Evolutionary conservation across 2,888 invertebrate species (phyloP).

Genomic region (Gnatocerus cornutus): DNA sequence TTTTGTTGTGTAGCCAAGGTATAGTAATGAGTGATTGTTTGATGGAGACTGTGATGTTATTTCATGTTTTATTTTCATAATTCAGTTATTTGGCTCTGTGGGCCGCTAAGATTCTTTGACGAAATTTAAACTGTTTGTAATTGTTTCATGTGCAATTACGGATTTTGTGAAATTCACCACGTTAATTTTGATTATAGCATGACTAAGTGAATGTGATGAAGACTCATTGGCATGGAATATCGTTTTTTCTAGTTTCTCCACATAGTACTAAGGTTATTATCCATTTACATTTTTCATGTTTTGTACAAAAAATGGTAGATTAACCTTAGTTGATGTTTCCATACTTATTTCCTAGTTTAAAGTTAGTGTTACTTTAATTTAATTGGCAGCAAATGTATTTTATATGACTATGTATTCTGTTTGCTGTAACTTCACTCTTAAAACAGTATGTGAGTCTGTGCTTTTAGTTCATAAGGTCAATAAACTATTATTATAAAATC

Average conservation of each 20-base stretch:
- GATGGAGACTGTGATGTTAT: conserved; percentile 49
- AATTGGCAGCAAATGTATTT: conserved; percentile 58
- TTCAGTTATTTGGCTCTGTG: conserved; percentile 1
- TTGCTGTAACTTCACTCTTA: conserved; percentile 61
- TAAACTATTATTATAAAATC: conserved; percentile 61
- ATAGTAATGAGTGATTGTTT: conserved; percentile 38
- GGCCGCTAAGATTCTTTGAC: neutral
- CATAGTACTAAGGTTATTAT: conserved; percentile 50
- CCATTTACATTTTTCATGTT: conserved; percentile 54
- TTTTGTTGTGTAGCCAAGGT: conserved; percentile 33
- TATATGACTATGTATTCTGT: conserved; percentile 56
- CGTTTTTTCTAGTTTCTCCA: conserved; percentile 30
- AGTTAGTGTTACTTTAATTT: conserved; percentile 59
- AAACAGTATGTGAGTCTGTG: conserved; percentile 65
- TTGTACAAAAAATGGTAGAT: conserved; percentile 53
- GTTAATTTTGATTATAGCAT: conserved; percentile 28
- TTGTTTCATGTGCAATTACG: conserved; percentile 61
- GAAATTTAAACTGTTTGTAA: conserved; percentile 49
- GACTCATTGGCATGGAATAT: conserved; percentile 29
- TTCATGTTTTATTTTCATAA: conserved; percentile 13
- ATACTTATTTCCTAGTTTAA: conserved; percentile 61
- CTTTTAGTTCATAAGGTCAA: conserved; percentile 66
- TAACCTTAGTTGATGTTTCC: conserved; percentile 57
- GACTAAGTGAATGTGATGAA: conserved; percentile 44
- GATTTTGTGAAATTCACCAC: conserved; percentile 8